These are phyloP conservation scores for Sycobia sp. DNA, from an alignment of 1,140 invertebrate species.

Conservation along the genomic window DNA sequence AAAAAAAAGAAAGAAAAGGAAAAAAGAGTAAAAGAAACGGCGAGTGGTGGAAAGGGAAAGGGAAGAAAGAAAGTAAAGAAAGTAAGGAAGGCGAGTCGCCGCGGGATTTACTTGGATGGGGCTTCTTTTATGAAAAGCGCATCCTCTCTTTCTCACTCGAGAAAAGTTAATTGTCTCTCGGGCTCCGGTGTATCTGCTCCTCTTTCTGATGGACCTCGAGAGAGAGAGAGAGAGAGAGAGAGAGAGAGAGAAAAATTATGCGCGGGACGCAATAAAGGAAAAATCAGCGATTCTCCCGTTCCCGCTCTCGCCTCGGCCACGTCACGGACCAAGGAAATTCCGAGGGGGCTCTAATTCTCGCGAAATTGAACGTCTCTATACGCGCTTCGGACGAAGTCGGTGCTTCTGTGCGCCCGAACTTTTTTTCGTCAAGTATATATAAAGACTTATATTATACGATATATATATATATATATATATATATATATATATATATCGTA, in stretches of 20 bases:
- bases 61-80: not conserved
- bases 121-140: slow-evolving; percentile 24
- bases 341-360: slow-evolving; percentile 26
- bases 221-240: too few species aligned
- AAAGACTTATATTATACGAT: too few species aligned
- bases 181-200: too few species aligned
- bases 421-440: too few species aligned
- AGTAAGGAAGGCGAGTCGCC: not conserved
- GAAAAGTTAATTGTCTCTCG: slow-evolving; percentile 30
- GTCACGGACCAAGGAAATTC: not conserved
- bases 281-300: too few species aligned
- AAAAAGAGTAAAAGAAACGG: not conserved
- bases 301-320: too few species aligned
- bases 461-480: too few species aligned
- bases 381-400: too few species aligned
- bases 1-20: slow-evolving; percentile 1
- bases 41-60: slow-evolving; percentile 3
- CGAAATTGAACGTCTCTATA: slow-evolving; percentile 18
- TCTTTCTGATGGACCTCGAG: too few species aligned
- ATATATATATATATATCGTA: too few species aligned
- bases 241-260: slow-evolving; percentile 17
- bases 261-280: slow-evolving; percentile 14
- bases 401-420: too few species aligned
- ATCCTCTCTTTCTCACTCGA: too few species aligned
- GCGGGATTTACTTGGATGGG: slow-evolving; percentile 21